These are phyloP conservation scores for Phytoseiulus persimilis DNA, from an alignment of 2,888 invertebrate genomes.

Conservation along the genomic window DNA sequence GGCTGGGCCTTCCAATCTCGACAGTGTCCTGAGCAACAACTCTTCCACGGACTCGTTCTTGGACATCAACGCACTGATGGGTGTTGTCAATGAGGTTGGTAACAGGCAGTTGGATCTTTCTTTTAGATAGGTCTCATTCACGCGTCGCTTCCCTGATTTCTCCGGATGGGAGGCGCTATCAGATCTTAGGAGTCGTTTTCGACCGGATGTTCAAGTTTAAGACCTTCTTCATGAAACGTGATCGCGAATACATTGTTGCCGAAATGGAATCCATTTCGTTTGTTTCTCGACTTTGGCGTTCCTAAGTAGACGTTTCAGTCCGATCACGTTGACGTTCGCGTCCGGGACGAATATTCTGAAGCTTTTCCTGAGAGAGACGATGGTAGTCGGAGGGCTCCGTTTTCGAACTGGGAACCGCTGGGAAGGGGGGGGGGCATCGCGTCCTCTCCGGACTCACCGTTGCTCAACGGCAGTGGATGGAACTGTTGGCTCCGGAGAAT, in stretches of 20 bases:
- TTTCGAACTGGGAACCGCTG: too few relatives aligned
- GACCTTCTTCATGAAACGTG: not conserved
- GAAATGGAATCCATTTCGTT: not conserved
- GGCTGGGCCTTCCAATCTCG: not conserved
- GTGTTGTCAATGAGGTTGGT: constrained; percentile 15
- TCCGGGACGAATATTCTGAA: not conserved
- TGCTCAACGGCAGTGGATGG: too few relatives aligned
- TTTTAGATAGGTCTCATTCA: not conserved
- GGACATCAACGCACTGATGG: constrained; percentile 19
- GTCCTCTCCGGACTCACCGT: too few relatives aligned
- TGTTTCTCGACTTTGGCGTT: not conserved
- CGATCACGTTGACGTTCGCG: not conserved
- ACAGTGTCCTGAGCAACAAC: not conserved
- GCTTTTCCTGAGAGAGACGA: too few relatives aligned
- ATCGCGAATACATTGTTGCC: not conserved
- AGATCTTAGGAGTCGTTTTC: not conserved
- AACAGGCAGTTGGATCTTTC: not conserved
- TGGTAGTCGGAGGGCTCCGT: too few relatives aligned
- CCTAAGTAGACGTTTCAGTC: not conserved
- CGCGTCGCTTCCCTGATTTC: not conserved
- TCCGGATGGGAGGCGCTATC: not conserved
- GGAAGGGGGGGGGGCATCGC: too few relatives aligned
- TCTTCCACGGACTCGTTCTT: constrained; percentile 13
- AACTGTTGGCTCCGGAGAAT: too few relatives aligned
- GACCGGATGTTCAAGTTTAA: not conserved